Conservation (phyloP, 2,797 vertebrate species). For the Tachyglossus aculeatus region DNA sequence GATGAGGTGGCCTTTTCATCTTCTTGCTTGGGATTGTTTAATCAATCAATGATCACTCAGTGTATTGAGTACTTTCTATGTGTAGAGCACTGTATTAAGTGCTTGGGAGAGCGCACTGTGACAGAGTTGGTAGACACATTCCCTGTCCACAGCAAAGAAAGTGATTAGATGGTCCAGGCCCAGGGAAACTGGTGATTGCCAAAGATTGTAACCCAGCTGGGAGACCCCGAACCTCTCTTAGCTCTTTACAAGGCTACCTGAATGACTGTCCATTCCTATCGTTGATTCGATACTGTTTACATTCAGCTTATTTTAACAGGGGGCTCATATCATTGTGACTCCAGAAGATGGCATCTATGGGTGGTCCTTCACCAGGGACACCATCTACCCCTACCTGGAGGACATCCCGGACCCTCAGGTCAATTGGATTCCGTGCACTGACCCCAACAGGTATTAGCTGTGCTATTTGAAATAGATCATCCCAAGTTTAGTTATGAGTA, state of each 20-base stretch:
- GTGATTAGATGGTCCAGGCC: too few relatives aligned
- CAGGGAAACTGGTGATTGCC: not conserved
- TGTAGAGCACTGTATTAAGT: too few relatives aligned
- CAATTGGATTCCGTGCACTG: constrained; percentile 55
- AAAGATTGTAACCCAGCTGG: not conserved
- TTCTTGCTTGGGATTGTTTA: too few relatives aligned
- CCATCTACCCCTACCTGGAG: constrained; percentile 52
- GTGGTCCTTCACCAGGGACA: constrained; percentile 10
- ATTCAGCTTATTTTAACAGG: constrained; percentile 35
- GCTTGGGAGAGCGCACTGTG: too few relatives aligned
- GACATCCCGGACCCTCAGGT: constrained; percentile 54
- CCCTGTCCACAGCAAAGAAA: too few relatives aligned
- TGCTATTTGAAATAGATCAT: too few relatives aligned
- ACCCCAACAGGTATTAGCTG: constrained; percentile 48
- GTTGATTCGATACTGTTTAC: not conserved
- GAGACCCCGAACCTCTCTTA: not conserved
- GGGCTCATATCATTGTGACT: constrained; percentile 54
- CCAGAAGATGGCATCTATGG: constrained; percentile 54
- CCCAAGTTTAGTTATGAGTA: too few relatives aligned
- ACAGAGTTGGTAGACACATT: too few relatives aligned
- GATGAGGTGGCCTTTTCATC: too few relatives aligned
- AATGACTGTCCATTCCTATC: not conserved
- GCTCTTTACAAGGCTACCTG: fast-evolving
- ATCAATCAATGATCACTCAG: too few relatives aligned
- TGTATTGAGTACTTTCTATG: too few relatives aligned